Percentiles rank a stretch among this genome's conserved stretches.
Conservation (phyloP, 2,888 invertebrate genomes). For the Mamestra brassicae region DNA sequence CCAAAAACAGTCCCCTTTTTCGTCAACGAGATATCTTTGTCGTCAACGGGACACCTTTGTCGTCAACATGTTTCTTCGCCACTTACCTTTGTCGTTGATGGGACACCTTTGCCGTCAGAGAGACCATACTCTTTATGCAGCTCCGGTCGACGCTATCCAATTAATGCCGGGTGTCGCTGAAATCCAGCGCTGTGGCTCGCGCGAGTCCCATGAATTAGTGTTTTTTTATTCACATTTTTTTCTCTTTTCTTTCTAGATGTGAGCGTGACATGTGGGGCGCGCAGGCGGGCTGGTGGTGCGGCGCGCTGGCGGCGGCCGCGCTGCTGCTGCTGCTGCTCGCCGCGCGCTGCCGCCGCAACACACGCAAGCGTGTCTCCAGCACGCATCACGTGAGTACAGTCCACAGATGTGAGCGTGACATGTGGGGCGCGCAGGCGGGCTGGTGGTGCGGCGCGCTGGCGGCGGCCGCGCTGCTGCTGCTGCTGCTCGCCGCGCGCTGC, state of each 20-base stretch:
- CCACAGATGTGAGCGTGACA: slow-evolving; percentile 85
- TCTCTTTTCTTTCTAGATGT: slow-evolving; percentile 75
- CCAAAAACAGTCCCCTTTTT: not conserved
- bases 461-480: slow-evolving; percentile 82
- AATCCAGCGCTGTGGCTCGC: too few species aligned
- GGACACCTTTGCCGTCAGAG: not conserved
- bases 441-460: slow-evolving; percentile 87
- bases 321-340: slow-evolving; percentile 81
- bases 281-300: slow-evolving; percentile 85
- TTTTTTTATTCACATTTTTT: not conserved
- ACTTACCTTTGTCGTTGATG: not conserved
- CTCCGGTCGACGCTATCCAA: too few species aligned
- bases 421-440: slow-evolving; percentile 86
- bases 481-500: slow-evolving; percentile 81
- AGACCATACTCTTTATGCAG: not conserved
- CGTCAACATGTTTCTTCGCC: not conserved
- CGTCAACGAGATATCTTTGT: not conserved
- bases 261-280: slow-evolving; percentile 86
- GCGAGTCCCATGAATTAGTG: too few species aligned
- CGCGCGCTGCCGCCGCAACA: slow-evolving; percentile 79
- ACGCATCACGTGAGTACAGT: slow-evolving; percentile 53
- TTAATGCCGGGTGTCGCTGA: too few species aligned
- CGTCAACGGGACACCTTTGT: not conserved
- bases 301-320: slow-evolving; percentile 85
- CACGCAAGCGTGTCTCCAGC: slow-evolving; percentile 68